phyloP scores from a whole-genome alignment of 2,888 invertebrate species.

The Amblyjoppa fuscipennis region DNA sequence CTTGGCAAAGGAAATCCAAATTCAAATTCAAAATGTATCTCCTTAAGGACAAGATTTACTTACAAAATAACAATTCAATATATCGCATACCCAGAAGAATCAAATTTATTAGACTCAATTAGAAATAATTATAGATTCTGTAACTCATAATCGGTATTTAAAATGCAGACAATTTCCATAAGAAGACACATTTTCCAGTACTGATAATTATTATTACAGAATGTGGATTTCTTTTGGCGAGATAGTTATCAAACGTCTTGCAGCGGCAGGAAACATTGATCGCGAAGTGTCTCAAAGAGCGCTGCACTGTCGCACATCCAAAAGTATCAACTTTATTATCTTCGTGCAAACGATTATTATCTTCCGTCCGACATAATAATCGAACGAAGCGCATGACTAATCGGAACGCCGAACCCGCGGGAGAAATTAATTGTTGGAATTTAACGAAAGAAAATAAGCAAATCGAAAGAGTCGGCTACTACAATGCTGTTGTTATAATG shows the following conservation, averaged over 20 bases:
- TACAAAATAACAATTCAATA: too few species aligned
- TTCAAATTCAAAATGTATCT: too few species aligned
- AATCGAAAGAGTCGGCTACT: constrained; percentile 31
- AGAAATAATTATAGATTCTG: too few species aligned
- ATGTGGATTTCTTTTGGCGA: too few species aligned
- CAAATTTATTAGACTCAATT: too few species aligned
- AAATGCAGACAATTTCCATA: too few species aligned
- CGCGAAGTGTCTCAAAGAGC: background rate
- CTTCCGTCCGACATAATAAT: background rate
- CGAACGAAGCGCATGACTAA: constrained; percentile 1
- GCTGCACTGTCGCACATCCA: background rate
- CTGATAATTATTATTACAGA: too few species aligned
- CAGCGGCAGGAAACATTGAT: background rate
- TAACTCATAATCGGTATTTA: too few species aligned
- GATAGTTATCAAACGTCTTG: background rate
- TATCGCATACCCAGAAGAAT: too few species aligned
- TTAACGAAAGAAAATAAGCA: constrained; percentile 7
- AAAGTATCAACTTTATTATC: background rate
- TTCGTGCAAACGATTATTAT: background rate
- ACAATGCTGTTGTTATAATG: background rate
- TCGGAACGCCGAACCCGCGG: constrained; percentile 7
- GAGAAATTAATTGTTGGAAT: constrained; percentile 35
- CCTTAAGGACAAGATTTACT: too few species aligned
- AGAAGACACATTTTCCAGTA: too few species aligned
- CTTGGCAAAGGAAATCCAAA: too few species aligned